Percentiles rank a stretch among this genome's conserved stretches.
These are phyloP conservation scores for Peromyscus aztecus DNA, from an alignment of 2,797 vertebrate species.

Conservation along the genomic window DNA sequence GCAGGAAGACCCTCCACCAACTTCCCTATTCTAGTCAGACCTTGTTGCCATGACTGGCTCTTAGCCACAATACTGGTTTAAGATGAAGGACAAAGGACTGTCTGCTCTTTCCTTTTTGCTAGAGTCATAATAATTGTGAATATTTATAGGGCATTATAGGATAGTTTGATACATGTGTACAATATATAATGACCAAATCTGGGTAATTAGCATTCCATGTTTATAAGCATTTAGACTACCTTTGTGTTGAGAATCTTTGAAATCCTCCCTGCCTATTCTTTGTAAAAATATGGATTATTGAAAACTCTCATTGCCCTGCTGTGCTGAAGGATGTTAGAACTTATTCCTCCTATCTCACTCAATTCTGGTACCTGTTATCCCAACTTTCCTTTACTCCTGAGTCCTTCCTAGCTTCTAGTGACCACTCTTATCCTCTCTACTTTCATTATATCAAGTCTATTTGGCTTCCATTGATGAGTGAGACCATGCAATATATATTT, in stretches of 20 bases:
- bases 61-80: neutral
- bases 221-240: neutral
- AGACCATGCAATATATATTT: neutral
- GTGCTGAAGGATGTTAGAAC: neutral
- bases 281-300: neutral
- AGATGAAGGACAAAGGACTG: neutral
- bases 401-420: neutral
- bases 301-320: neutral
- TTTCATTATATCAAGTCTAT: neutral
- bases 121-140: neutral
- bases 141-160: neutral
- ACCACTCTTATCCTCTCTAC: neutral
- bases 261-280: neutral
- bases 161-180: neutral
- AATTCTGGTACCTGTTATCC: neutral
- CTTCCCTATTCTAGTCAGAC: neutral
- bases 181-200: neutral
- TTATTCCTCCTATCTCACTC: neutral
- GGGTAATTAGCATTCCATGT: neutral
- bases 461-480: neutral
- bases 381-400: neutral
- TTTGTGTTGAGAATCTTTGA: neutral
- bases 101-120: neutral
- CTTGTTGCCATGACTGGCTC: slow-evolving; percentile 23
- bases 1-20: neutral